Evolutionary conservation across 2,113 vertebrate species (phyloP).

Genomic region (human): GRCh38 chr22:27299501-27300000

Average conservation of each 20-base stretch:
- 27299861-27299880: rapidly evolving
- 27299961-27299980: neutral
- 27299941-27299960: neutral
- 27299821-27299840: neutral
- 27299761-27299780: neutral
- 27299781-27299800: neutral
- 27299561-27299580: slow-evolving; percentile 9
- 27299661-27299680: rapidly evolving
- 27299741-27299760: rapidly evolving
- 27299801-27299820: neutral
- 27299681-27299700: neutral
- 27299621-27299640: rapidly evolving
- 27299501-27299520: slow-evolving; percentile 86
- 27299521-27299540: slow-evolving; percentile 70
- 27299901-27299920: rapidly evolving
- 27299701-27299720: neutral
- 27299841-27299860: rapidly evolving
- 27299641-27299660: rapidly evolving
- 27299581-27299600: neutral
- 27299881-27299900: neutral
- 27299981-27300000: neutral
- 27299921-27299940: neutral
- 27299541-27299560: slow-evolving; percentile 50
- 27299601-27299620: rapidly evolving
- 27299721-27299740: neutral